Conservation (phyloP, 2,113 vertebrate species). For the Laticauda colubrina region DNA sequence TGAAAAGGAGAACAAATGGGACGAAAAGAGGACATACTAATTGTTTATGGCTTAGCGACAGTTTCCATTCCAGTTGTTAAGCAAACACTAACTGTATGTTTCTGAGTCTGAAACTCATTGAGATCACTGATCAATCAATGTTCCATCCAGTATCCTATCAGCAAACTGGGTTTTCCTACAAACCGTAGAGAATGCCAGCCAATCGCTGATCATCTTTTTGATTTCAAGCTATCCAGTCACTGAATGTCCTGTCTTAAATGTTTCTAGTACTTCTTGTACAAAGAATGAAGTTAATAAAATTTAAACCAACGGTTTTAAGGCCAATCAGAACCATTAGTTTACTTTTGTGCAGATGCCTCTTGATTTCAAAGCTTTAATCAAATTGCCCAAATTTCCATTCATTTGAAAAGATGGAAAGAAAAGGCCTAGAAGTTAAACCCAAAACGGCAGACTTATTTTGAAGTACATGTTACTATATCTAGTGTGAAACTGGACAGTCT, state of each 20-base stretch:
- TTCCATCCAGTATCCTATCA: not conserved
- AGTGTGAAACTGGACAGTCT: not conserved
- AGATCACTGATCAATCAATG: not conserved
- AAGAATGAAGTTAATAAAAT: not conserved
- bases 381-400: not conserved
- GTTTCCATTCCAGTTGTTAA: not conserved
- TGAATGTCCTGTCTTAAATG: not conserved
- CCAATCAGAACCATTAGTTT: not conserved
- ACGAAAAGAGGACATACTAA: not conserved
- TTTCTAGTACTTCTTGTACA: not conserved
- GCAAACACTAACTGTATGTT: not conserved
- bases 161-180: not conserved
- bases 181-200: not conserved
- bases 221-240: not conserved
- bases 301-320: not conserved
- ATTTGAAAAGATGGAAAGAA: not conserved
- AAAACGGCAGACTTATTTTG: not conserved
- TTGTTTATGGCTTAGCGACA: not conserved
- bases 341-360: not conserved
- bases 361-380: not conserved
- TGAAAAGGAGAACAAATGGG: not conserved
- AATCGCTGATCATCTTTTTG: not conserved
- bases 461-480: not conserved
- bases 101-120: not conserved
- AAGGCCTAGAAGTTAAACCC: not conserved